phyloP scores from a whole-genome alignment of 2,113 vertebrate species.

The Actenoides hombroni region DNA sequence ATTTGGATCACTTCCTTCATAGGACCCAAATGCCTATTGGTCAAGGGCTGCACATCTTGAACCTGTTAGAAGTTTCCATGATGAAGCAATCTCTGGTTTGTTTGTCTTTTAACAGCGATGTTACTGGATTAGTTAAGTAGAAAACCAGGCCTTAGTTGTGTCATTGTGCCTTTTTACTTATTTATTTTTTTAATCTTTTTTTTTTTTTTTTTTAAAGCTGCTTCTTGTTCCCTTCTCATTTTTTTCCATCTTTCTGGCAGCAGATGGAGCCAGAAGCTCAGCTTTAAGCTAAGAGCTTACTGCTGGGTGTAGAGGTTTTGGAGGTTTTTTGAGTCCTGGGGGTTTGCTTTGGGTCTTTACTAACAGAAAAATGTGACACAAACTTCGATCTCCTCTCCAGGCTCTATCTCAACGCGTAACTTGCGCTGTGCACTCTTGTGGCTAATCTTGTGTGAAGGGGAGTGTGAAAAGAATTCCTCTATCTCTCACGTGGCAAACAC shows the following conservation, averaged over 20 bases:
- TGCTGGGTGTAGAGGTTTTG: background rate
- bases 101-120: background rate
- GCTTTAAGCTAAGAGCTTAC: background rate
- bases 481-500: background rate
- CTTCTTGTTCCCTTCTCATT: background rate
- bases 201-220: background rate
- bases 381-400: background rate
- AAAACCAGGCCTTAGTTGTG: background rate
- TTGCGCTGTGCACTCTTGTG: background rate
- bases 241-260: background rate
- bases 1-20: background rate
- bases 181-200: background rate
- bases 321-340: background rate
- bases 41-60: background rate
- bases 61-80: background rate
- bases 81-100: background rate
- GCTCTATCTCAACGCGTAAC: fast-evolving
- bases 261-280: slow-evolving; percentile 59
- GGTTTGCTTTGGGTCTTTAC: background rate
- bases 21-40: background rate
- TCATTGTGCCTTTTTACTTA: background rate
- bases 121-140: background rate
- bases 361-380: background rate
- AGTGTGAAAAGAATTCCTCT: background rate
- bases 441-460: background rate